Evolutionary conservation across 2,888 invertebrate species (phyloP).

Genomic region (Oscheius sp.): DNA sequence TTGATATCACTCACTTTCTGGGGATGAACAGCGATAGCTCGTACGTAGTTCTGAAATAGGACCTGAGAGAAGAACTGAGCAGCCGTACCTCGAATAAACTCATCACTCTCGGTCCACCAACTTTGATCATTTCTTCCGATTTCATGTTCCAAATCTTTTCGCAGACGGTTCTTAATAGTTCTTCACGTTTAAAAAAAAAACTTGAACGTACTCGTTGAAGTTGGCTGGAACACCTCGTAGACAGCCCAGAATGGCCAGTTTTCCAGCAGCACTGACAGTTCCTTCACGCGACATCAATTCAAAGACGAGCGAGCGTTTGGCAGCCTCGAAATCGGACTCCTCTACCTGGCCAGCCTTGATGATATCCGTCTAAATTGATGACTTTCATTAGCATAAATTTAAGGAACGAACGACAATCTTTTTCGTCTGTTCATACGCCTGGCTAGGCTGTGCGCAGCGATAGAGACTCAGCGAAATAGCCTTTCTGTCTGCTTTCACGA

Average conservation of each 20-base stretch:
- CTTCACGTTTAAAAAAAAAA: neutral
- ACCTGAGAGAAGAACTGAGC: neutral
- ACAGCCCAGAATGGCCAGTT: conserved; percentile 82
- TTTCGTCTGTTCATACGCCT: conserved; percentile 84
- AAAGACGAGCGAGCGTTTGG: conserved; percentile 87
- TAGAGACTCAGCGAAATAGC: conserved; percentile 82
- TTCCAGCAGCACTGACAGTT: conserved; percentile 82
- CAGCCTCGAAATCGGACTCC: conserved; percentile 83
- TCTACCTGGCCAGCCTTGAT: conserved; percentile 80
- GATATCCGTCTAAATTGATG: conserved; percentile 46
- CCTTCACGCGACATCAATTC: conserved; percentile 86
- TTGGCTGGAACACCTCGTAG: conserved; percentile 79
- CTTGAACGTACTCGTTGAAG: conserved; percentile 54
- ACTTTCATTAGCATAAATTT: neutral
- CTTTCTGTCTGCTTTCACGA: conserved; percentile 79
- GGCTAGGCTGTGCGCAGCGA: conserved; percentile 83
- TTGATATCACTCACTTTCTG: conserved; percentile 63
- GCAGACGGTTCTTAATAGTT: conserved; percentile 55
- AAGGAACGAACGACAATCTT: conserved; percentile 79
- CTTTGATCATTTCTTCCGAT: conserved; percentile 54
- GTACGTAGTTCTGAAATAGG: conserved; percentile 39
- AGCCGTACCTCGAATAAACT: conserved; percentile 56
- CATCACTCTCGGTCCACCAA: conserved; percentile 56
- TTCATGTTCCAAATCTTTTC: conserved; percentile 62
- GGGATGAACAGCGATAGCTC: conserved; percentile 63